Base-by-base conservation (phyloP, 2,888 invertebrate species). In the Lycocerus yunnanus region DNA sequence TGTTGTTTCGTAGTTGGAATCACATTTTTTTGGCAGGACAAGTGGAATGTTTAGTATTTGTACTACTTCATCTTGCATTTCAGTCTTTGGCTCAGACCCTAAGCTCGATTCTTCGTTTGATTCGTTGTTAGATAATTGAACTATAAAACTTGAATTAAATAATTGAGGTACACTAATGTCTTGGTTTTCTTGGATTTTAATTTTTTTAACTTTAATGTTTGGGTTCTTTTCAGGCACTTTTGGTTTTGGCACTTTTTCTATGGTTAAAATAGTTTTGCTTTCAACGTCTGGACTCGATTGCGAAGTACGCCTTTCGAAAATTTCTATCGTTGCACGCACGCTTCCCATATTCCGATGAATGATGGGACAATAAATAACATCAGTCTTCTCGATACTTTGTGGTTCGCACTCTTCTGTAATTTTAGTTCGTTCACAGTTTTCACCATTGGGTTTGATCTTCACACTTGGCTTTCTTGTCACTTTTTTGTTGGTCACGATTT, bases 151-250 rank as follows among this genome's bases (percentile, higher is more conserved):
- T 16, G 61, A 10, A 59, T 68, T 15, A 11, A 58, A 16, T 67
- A 67, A 18, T 15, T 11, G 11, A 24, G 68, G 68, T 68, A 68
- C 20, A 58, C 24, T 66, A 15, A 21, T 14, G 16, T 71, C 27
- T 13, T 27, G 87, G 66, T 66, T 84, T 87, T 89, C 59, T 87
- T 86, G n/a, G 16, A 86, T 43, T 43, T n/a, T n/a, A n/a, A 43
- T n/a, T 43, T 43, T 43, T 84, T 89, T 89, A 65, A 89, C 89
- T 87, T 89, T 85, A 21, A 88, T 80, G 79, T 88, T 87, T 79
- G 89, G 88, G 85, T 89, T 90, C 83, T 90, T 91, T 86, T 90
- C 90, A 86, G 90, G 90, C 87, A 91, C 88, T 88, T 89, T 89
- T 63, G 90, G 90, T 88, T 91, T 91, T 84, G 88, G 88, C 86